Evolutionary conservation across 2,888 invertebrate species (phyloP).

Genomic region (Acanthopleura granulata): DNA sequence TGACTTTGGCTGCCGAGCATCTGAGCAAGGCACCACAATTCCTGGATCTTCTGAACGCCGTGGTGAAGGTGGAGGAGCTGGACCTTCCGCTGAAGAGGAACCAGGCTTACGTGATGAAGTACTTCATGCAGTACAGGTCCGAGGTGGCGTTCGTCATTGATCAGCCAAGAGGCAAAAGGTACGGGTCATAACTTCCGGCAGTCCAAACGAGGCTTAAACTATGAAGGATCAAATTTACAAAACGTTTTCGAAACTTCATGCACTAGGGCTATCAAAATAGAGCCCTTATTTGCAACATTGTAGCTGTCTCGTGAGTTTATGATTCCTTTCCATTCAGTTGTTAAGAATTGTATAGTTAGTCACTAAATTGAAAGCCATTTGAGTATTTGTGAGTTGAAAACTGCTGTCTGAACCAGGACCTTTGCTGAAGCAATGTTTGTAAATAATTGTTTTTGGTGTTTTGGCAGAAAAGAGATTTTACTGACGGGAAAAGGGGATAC

Average conservation of each 20-base stretch:
- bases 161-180: constrained; percentile 52
- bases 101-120: constrained; percentile 68
- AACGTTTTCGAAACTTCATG: too few species aligned
- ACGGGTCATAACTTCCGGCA: background rate
- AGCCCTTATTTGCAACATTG: too few species aligned
- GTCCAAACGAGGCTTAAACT: too few species aligned
- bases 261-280: too few species aligned
- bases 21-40: constrained; percentile 61
- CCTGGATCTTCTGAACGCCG: constrained; percentile 63
- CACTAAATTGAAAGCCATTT: background rate
- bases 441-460: background rate
- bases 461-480: constrained; percentile 46
- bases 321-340: too few species aligned
- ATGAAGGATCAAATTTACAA: too few species aligned
- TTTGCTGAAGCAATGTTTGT: too few species aligned
- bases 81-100: constrained; percentile 67
- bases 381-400: background rate
- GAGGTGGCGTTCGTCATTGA: constrained; percentile 65
- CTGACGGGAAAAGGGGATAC: constrained; percentile 41
- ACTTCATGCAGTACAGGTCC: constrained; percentile 66
- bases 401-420: background rate
- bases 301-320: too few species aligned
- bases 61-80: constrained; percentile 67
- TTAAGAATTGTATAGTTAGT: too few species aligned
- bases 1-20: constrained; percentile 59